These are phyloP conservation scores for Harpegnathos saltator DNA, from an alignment of 1,140 invertebrate species.

Conservation along the genomic window DNA sequence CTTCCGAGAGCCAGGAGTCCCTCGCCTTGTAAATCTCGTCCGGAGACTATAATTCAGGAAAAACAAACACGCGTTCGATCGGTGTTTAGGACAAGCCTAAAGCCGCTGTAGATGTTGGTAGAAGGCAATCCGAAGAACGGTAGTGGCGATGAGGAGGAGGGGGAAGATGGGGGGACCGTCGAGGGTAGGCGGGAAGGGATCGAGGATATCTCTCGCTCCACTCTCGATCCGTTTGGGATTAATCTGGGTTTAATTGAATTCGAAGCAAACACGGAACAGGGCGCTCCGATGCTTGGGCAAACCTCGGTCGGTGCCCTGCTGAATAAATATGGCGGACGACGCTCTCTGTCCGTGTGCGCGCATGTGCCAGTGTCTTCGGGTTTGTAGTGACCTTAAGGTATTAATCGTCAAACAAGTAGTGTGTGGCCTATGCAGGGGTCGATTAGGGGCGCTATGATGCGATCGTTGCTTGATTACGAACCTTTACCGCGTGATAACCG, in stretches of 20 bases:
- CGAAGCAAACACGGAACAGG: constrained; percentile 52
- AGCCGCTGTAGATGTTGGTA: not conserved
- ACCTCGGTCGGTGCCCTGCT: constrained; percentile 49
- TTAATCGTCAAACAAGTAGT: constrained; percentile 56
- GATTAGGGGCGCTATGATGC: constrained; percentile 53
- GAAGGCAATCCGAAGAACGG: not conserved
- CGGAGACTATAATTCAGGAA: too few species aligned
- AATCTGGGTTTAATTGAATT: constrained; percentile 62
- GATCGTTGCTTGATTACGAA: constrained; percentile 59
- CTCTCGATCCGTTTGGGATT: constrained; percentile 59
- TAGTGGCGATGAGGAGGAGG: not conserved
- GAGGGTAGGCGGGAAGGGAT: not conserved
- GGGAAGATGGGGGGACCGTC: too few species aligned
- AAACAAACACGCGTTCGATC: too few species aligned
- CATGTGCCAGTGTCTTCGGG: too few species aligned
- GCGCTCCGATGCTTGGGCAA: constrained; percentile 52
- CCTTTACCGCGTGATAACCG: constrained; percentile 51
- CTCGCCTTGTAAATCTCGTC: too few species aligned
- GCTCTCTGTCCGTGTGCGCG: constrained; percentile 16
- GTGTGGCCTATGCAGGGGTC: constrained; percentile 31
- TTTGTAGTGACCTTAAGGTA: constrained; percentile 56
- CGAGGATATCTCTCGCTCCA: constrained; percentile 38
- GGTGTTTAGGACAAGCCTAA: not conserved
- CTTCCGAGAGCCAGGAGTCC: too few species aligned
- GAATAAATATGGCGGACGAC: constrained; percentile 45